A percentile compares a stretch with the other conserved stretches of the same genome.
These are phyloP conservation scores for Ahaetulla prasina DNA, from an alignment of 2,113 vertebrate genomes.

Conservation along the genomic window DNA sequence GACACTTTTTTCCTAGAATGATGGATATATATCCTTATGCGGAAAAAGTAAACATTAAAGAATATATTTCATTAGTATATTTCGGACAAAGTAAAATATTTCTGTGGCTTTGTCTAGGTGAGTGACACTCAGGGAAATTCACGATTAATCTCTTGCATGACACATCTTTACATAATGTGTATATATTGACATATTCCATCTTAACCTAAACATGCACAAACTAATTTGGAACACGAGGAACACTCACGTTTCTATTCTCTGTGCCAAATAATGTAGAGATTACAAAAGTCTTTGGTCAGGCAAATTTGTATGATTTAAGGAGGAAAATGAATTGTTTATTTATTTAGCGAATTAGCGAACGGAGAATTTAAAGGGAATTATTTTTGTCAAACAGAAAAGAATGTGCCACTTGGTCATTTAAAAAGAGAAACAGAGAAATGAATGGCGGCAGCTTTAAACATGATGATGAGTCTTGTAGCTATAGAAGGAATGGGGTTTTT, in stretches of 20 bases:
- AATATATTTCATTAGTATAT: neutral
- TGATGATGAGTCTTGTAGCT: neutral
- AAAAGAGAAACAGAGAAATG: neutral
- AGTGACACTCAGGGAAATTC: neutral
- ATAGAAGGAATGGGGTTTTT: neutral
- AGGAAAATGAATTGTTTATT: neutral
- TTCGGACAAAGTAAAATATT: neutral
- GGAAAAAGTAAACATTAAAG: neutral
- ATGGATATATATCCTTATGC: neutral
- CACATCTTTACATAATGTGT: neutral
- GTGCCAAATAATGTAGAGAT: neutral
- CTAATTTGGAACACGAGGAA: neutral
- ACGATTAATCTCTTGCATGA: neutral
- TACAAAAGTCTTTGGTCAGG: neutral
- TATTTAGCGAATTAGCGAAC: neutral
- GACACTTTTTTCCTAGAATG: neutral
- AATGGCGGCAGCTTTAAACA: neutral
- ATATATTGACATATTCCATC: neutral
- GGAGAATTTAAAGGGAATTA: neutral
- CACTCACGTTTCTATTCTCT: neutral
- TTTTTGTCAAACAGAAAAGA: neutral
- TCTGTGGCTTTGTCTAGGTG: neutral
- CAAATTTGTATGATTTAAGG: neutral
- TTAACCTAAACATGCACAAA: neutral
- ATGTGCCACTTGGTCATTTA: neutral